Base-by-base conservation (phyloP, 2,113 vertebrate species). In the Paramormyrops kingsleyae region DNA sequence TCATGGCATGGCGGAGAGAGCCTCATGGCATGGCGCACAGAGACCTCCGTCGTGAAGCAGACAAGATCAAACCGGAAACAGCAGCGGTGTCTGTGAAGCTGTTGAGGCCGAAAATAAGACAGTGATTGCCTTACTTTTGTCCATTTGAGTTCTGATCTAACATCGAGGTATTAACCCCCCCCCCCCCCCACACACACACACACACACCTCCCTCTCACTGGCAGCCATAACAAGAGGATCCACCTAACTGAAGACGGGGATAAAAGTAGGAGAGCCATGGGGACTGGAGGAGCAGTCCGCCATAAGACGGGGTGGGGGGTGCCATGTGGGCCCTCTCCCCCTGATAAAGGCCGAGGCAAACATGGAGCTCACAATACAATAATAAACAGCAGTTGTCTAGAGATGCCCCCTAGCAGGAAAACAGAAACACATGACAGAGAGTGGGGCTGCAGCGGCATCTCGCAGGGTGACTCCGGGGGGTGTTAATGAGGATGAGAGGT, bases 401-500 rank as follows among this genome's bases (percentile, higher is more conserved):
- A 91, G 91, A 95, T 95, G 95, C 96, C 95, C 92, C 95, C 94
- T 90, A 27, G 13, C 93, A 93, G 94, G 95, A 96, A 97, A 96
- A 97, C 95, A 96, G 97, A 95, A 97, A 97, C 97, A 98, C 92
- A 97, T 95, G 96, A 94, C 91, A 93, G 88, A 91, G 92, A 95
- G 96, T 95, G 96, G 95, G 95, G 95, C 95, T 93, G 94, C 96
- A 95, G 97, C 97, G 5, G 95, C 95, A 93, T 97, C 96, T 97
- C 97, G 97, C 97, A 97, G 95, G 96, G 95, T 96, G 97, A 97
- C 96, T 96, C 95, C 94, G 93, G 96, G 97, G 95, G 97, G 98
- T 96, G 96, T 96, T 97, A 97, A 97, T 97, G 97, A 97, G 97
- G 97, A 97, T 98, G 97, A 97, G 96, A 96, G 96, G 95, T 96